Base-by-base conservation (phyloP, 2,888 invertebrate genomes). In the Neoaliturus tenellus region DNA sequence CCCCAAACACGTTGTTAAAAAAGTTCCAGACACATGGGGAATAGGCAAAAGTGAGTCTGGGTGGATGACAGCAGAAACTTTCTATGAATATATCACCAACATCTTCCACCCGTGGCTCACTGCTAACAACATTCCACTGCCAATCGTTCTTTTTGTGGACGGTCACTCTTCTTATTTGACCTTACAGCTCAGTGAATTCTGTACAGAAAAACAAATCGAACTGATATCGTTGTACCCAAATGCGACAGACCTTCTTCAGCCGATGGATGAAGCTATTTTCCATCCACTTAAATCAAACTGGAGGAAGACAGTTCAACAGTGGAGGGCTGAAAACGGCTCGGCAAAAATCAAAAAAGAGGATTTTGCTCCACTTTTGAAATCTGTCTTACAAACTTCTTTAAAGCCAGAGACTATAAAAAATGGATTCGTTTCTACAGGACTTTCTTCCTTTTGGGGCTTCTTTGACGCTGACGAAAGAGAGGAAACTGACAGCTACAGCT, bases 51-150 rank as follows among this genome's bases (percentile, higher is more conserved):
- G 90, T 2, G 90, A 91, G 17, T 89, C 86, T 75, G 91, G 90
- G 12, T 91, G 91, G 91, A 91, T 90, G 90, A 90, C 89, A 14
- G 86, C 88, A 0, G 89, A 89, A 86, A 88, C 88, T 4, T 91
- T 91, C 87, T 90, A 86, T 85, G 89, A 91, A 88, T 90, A 89
- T 85, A 88, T 90, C 6, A 87, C 88, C 14, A 90, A 90, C 85
- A 86, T 90, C 28, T 90, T 90, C 87, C 83, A 89, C 85, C 89
- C 88, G 35, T 90, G 90, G 89, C 84, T 41, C 91, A 91, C 87
- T 89, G 89, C n/a, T 90, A 90, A 84, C 81, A 87, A 8, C 90
- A 89, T n/a, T n/a, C n/a, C n/a, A n/a, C n/a, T n/a, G n/a, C n/a
- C n/a, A n/a, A n/a, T n/a, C n/a, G n/a, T n/a, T n/a, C n/a, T n/a